These are phyloP conservation scores for Pseudochromis fuscus DNA, from an alignment of 2,797 vertebrate genomes.

Conservation along the genomic window DNA sequence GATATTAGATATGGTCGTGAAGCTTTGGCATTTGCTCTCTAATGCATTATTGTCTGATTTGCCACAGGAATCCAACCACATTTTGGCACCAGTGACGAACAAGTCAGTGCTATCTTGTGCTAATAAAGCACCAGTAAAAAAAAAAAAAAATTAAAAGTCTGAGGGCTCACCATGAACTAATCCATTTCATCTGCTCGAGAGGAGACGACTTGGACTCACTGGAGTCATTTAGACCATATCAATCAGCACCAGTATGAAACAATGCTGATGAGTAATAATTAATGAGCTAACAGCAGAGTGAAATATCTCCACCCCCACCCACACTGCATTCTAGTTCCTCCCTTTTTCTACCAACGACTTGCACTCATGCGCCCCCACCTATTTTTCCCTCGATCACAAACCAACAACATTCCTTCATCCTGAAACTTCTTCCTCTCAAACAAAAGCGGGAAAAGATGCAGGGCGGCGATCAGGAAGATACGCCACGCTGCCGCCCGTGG, in stretches of 20 bases:
- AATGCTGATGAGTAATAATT: constrained; percentile 15
- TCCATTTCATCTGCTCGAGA: neutral
- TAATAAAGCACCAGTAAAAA: no score
- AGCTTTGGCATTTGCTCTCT: neutral
- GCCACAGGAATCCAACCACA: constrained; percentile 1
- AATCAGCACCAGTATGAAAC: constrained; percentile 15
- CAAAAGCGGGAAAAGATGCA: constrained; percentile 66
- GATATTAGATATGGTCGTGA: neutral
- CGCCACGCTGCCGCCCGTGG: neutral
- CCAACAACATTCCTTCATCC: constrained; percentile 74
- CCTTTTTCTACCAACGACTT: constrained; percentile 60
- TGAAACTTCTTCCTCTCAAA: constrained; percentile 66
- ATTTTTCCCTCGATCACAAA: constrained; percentile 45
- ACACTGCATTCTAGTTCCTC: constrained; percentile 8
- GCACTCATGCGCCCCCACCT: constrained; percentile 59
- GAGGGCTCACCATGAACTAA: neutral
- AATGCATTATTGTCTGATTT: neutral
- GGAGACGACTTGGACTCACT: constrained; percentile 33
- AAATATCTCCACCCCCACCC: constrained; percentile 28
- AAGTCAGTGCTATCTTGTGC: neutral
- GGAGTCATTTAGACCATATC: neutral
- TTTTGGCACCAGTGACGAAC: neutral
- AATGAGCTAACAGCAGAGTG: constrained; percentile 38
- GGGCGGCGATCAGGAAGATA: constrained; percentile 54
- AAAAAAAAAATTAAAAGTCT: no score